These are phyloP conservation scores for Rhagoletis pomonella DNA, from an alignment of 1,140 invertebrate species.

Conservation along the genomic window DNA sequence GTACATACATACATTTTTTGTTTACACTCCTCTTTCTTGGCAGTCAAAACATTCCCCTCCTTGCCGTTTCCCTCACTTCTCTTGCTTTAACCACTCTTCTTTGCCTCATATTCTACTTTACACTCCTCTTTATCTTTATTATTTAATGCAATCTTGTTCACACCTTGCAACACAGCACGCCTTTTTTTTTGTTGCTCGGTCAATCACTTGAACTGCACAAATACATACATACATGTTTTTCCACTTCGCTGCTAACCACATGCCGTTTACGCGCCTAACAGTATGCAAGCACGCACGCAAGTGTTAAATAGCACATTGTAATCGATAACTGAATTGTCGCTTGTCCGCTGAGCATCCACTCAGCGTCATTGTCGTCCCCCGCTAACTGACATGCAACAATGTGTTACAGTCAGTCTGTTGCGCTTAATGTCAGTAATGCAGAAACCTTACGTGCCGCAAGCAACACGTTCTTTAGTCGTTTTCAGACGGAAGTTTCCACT, in stretches of 20 bases:
- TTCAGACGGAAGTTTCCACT: background rate
- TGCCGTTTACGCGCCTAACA: conserved; percentile 2
- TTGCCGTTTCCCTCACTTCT: background rate
- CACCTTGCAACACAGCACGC: conserved; percentile 22
- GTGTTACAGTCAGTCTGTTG: background rate
- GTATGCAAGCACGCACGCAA: conserved; percentile 9
- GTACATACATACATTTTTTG: background rate
- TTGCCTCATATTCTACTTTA: background rate
- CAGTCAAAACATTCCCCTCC: background rate
- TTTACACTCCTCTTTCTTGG: background rate
- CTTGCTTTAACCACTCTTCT: background rate
- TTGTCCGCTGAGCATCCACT: conserved; percentile 33
- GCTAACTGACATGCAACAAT: conserved; percentile 28
- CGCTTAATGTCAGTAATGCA: conserved; percentile 19
- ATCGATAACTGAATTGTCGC: conserved; percentile 42
- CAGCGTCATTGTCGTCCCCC: background rate
- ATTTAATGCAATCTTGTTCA: conserved; percentile 34
- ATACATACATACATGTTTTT: background rate
- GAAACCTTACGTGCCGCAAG: conserved; percentile 11
- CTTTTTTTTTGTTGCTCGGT: background rate
- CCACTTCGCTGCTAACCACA: background rate
- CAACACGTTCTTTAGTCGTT: background rate
- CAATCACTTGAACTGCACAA: background rate
- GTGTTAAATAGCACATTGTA: conserved; percentile 41
- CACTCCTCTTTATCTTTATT: background rate